Evolutionary conservation across 2,888 invertebrate species (phyloP), one percentile per base, ranked within the genome.

Genomic region (Hypsopygia costalis): DNA sequence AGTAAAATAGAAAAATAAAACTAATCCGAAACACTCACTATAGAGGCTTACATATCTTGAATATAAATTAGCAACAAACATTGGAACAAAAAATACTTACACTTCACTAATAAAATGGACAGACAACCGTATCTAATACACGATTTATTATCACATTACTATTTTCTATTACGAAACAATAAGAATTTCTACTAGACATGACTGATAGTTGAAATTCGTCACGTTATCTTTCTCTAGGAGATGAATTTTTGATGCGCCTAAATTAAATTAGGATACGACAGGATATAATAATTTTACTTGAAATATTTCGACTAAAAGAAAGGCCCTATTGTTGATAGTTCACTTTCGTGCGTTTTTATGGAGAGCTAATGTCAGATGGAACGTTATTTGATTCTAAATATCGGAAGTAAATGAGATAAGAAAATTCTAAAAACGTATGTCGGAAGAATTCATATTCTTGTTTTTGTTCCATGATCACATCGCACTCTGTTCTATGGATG

Each of bases 1-100:
- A 55, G 45, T 52, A 47, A 56, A 62, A 61, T 56, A 59, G 58
- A 63, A 66, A 68, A 62, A 59, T 25, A 58, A 55, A 47, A 34
- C 52, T 50, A 68, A 16, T 62, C 59, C 57, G 56, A 72, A 70
- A 70, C 65, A 71, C 59, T 69, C 60, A 53, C 59, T 51, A 68
- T 69, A 69, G 66, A 58, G 62, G 58, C 48, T 52, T 69, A 73
- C 73, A 70, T 73, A 75, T 58, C 61, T 68, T 75, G 81, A 82
- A 81, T 82, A 65, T 76, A 73, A 80, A 82, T 72, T 70, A 80
- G 76, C 69, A 61, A 67, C 59, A 68, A 64, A 59, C 60, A 56
- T 33, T 11, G 65, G 60, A 69, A 67, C 56, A 67, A 58, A 60
- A 44, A 46, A 58, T 56, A 45, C 54, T 49, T 57, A 51, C 43